Evolutionary conservation across 2,797 vertebrate genomes (phyloP).

Genomic region (Gadopsis bispinosus): DNA sequence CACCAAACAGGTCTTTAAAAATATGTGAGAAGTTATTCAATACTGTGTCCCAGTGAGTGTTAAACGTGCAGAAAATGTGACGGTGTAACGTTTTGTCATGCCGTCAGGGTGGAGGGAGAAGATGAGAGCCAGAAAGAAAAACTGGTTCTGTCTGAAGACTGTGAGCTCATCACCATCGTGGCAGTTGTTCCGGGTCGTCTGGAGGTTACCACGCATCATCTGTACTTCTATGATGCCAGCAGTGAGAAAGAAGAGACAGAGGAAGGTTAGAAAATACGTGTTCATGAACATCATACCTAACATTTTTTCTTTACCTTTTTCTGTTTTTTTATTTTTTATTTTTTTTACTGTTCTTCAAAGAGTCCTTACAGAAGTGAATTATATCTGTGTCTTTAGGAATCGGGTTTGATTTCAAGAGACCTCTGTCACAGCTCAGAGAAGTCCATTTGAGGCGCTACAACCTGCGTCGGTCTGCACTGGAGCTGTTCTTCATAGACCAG

Average conservation of each 20-base stretch:
- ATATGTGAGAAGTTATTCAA: not conserved
- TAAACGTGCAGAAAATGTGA: not conserved
- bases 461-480: conserved; percentile 94
- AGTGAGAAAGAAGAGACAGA: conserved; percentile 95
- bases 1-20: not conserved
- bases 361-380: conserved; percentile 1
- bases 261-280: conserved; percentile 84
- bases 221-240: conserved; percentile 96
- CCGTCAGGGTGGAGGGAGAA: conserved; percentile 86
- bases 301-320: too few relatives aligned
- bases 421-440: conserved; percentile 93
- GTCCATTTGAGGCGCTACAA: conserved; percentile 97
- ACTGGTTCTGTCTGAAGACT: conserved; percentile 94
- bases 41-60: not conserved
- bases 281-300: not conserved
- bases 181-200: conserved; percentile 92
- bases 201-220: conserved; percentile 95
- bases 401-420: conserved; percentile 95
- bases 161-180: conserved; percentile 95
- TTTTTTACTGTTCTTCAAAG: conserved; percentile 2
- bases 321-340: not conserved
- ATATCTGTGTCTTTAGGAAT: conserved; percentile 84
- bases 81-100: not conserved
- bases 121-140: conserved; percentile 95
- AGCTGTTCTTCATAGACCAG: conserved; percentile 98